phyloP scores from a whole-genome alignment of 2,797 vertebrate species.

The Brotogeris chrysoptera region DNA sequence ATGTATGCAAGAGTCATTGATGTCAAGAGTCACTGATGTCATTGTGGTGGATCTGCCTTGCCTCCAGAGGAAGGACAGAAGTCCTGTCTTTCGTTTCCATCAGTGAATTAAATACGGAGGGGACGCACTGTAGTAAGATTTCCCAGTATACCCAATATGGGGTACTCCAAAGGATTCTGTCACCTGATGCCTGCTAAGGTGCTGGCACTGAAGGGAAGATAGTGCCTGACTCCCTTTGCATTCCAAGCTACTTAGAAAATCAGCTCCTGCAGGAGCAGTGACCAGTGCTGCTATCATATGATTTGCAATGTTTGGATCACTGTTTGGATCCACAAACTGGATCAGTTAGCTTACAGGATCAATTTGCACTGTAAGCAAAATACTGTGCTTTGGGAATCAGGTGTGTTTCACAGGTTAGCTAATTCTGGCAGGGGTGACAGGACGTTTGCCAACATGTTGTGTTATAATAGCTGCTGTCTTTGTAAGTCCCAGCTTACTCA shows the following conservation, averaged over 20 bases:
- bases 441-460: accelerated
- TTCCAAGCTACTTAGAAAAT: not conserved
- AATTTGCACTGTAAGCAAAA: not conserved
- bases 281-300: not conserved
- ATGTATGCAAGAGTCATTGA: not conserved
- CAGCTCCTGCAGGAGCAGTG: not conserved
- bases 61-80: not conserved
- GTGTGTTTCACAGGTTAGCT: not conserved
- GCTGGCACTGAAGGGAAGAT: not conserved
- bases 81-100: not conserved
- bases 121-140: not conserved
- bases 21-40: not conserved
- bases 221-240: not conserved
- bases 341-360: not conserved
- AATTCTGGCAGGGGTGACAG: not conserved
- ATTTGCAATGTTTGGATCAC: not conserved
- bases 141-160: accelerated
- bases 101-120: not conserved
- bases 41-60: not conserved
- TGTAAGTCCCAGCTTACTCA: not conserved
- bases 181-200: not conserved
- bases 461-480: not conserved
- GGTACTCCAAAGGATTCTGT: not conserved
- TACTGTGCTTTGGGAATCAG: not conserved
- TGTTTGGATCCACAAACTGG: not conserved